Percentiles rank a stretch among this genome's conserved stretches.
These are phyloP conservation scores for Heteromyza rotundicornis DNA, from an alignment of 2,888 invertebrate species.

Conservation along the genomic window DNA sequence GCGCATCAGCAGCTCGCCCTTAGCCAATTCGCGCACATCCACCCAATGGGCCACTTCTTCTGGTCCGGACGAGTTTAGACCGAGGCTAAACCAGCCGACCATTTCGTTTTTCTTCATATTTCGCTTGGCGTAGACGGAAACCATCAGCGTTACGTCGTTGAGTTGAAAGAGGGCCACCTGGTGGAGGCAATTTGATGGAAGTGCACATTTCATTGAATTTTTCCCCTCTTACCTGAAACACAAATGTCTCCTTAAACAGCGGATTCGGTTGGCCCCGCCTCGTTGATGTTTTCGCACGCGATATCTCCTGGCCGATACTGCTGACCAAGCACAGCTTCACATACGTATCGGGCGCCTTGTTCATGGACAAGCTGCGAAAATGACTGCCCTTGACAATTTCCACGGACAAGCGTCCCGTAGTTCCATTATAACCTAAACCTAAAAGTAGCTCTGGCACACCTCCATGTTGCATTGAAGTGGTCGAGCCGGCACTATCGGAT, in stretches of 20 bases:
- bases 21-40: slow-evolving; percentile 85
- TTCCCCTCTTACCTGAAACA: slow-evolving; percentile 79
- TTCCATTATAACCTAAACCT: slow-evolving; percentile 90
- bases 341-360: slow-evolving; percentile 89
- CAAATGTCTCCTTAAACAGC: slow-evolving; percentile 93
- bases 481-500: slow-evolving; percentile 93
- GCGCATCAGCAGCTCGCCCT: slow-evolving; percentile 88
- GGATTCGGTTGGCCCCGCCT: slow-evolving; percentile 94
- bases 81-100: slow-evolving; percentile 96
- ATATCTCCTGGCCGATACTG: slow-evolving; percentile 91
- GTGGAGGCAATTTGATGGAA: neutral
- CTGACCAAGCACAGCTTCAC: slow-evolving; percentile 91
- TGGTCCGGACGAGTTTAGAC: slow-evolving; percentile 88
- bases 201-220: neutral
- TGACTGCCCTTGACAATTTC: slow-evolving; percentile 78
- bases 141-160: slow-evolving; percentile 92
- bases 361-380: slow-evolving; percentile 76
- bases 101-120: slow-evolving; percentile 94
- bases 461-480: slow-evolving; percentile 87
- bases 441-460: slow-evolving; percentile 89
- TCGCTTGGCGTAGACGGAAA: slow-evolving; percentile 91
- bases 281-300: slow-evolving; percentile 90
- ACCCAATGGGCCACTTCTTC: slow-evolving; percentile 93
- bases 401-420: slow-evolving; percentile 90
- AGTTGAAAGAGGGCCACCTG: slow-evolving; percentile 94